phyloP scores from a whole-genome alignment of 1,140 invertebrate species.

The Lutraria rhynchaena region DNA sequence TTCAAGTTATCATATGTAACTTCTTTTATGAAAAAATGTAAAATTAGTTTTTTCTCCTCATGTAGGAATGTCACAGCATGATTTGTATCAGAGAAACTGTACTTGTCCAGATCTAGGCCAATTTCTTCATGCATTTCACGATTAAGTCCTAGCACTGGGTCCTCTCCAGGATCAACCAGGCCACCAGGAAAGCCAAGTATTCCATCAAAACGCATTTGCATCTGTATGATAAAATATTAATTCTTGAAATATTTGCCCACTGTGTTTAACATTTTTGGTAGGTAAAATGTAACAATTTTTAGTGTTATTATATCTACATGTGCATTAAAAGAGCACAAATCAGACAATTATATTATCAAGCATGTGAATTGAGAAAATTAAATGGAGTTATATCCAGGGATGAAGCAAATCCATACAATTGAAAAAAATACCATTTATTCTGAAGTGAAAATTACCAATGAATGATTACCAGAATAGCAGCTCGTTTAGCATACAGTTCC shows the following conservation, averaged over 20 bases:
- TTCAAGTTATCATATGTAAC: constrained; percentile 81
- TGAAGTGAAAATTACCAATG: too few relatives aligned
- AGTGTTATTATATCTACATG: too few relatives aligned
- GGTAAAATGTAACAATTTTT: too few relatives aligned
- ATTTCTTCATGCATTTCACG: constrained; percentile 85
- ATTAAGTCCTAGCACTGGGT: constrained; percentile 82
- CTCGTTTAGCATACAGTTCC: constrained; percentile 68
- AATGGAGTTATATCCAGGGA: too few relatives aligned
- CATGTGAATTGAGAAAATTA: too few relatives aligned
- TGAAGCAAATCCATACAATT: too few relatives aligned
- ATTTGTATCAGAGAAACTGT: constrained; percentile 70
- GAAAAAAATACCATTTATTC: too few relatives aligned
- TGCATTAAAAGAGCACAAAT: too few relatives aligned
- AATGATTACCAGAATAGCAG: constrained; percentile 68
- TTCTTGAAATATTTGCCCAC: too few relatives aligned
- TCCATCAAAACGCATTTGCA: constrained; percentile 86
- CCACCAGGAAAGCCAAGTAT: constrained; percentile 86
- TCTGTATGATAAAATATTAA: too few relatives aligned
- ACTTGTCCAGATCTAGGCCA: constrained; percentile 80
- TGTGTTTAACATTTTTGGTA: too few relatives aligned
- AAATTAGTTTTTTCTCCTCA: constrained; percentile 78
- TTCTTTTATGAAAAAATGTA: constrained; percentile 84
- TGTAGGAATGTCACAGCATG: constrained; percentile 76
- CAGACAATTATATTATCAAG: too few relatives aligned
- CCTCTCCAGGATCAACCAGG: constrained; percentile 83